Evolutionary conservation across 2,888 invertebrate genomes (phyloP).

Genomic region (Kryphioiulus occultus): DNA sequence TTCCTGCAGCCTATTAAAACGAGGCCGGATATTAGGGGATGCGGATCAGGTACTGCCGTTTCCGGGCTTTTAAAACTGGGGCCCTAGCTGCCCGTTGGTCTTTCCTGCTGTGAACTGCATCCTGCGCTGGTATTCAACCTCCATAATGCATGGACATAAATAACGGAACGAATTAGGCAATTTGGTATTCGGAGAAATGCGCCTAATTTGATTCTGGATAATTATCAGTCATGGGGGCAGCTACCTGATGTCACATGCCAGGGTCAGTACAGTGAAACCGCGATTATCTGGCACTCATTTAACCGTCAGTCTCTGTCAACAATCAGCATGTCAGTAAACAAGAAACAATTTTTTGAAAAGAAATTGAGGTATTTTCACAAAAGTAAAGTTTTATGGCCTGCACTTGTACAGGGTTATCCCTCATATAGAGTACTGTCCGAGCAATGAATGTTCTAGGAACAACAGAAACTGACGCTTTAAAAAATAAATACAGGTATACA

Average conservation of each 20-base stretch:
- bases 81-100: constrained; percentile 6
- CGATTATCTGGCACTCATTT: no score
- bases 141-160: not conserved
- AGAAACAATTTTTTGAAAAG: no score
- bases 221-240: not conserved
- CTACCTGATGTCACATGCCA: not conserved
- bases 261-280: no score
- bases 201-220: not conserved
- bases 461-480: no score
- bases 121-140: not conserved
- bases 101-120: not conserved
- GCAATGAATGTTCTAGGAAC: no score
- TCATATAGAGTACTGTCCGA: no score
- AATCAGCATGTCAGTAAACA: no score
- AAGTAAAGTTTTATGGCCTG: no score
- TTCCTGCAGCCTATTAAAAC: not conserved
- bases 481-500: no score
- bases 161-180: not conserved
- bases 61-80: not conserved
- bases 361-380: no score
- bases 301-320: no score
- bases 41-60: constrained; percentile 25
- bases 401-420: no score
- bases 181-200: not conserved
- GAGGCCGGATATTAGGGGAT: constrained; percentile 18